Conservation (phyloP, 2,113 vertebrate genomes). For the Microtus montanus region DNA sequence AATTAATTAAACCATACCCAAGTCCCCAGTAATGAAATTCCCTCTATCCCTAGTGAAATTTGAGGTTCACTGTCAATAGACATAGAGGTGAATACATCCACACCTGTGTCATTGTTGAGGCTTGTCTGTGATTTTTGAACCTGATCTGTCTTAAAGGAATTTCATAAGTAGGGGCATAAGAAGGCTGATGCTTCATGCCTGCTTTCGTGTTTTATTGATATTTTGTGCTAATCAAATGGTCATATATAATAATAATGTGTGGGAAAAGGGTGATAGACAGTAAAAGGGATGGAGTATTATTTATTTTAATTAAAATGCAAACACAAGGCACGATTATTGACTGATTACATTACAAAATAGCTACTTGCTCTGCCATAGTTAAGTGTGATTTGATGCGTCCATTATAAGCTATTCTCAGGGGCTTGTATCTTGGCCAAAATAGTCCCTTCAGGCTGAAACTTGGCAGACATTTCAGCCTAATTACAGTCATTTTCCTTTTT, state of each 20-base stretch:
- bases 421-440: conserved; percentile 82
- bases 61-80: conserved; percentile 1
- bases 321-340: conserved; percentile 80
- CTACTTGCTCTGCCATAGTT: conserved; percentile 82
- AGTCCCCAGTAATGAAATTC: conserved; percentile 65
- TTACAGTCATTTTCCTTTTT: conserved; percentile 77
- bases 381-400: conserved; percentile 85
- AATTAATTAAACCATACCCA: conserved; percentile 76
- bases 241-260: conserved; percentile 72
- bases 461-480: conserved; percentile 80
- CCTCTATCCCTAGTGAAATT: conserved; percentile 41
- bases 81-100: background rate
- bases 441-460: conserved; percentile 80
- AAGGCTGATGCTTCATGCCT: background rate
- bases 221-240: conserved; percentile 61
- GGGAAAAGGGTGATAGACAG: conserved; percentile 57
- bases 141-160: background rate
- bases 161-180: background rate
- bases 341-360: conserved; percentile 79
- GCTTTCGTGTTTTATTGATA: conserved; percentile 8
- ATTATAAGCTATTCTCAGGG: conserved; percentile 81
- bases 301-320: conserved; percentile 86
- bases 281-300: conserved; percentile 76
- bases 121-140: background rate
- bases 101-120: background rate